A percentile compares a stretch with the other conserved stretches of the same genome.
Conservation (phyloP, 2,113 vertebrate species). For the Circaetus cinerascens region DNA sequence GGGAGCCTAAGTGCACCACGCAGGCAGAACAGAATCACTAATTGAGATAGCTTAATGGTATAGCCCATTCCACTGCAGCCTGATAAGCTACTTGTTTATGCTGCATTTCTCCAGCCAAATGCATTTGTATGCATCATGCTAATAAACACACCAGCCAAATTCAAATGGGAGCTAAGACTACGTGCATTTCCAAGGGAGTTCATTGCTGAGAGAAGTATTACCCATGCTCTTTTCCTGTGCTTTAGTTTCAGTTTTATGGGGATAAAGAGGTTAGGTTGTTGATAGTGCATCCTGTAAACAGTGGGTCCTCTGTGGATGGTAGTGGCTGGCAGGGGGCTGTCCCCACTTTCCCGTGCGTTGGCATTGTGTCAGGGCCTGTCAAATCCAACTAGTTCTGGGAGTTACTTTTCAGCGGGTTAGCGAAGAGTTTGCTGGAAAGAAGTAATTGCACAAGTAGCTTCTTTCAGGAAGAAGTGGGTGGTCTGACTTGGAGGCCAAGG, state of each 20-base stretch:
- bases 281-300: not conserved
- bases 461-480: not conserved
- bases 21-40: not conserved
- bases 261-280: not conserved
- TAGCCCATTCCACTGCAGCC: not conserved
- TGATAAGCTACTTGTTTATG: not conserved
- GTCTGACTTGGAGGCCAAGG: not conserved
- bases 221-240: not conserved
- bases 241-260: not conserved
- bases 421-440: not conserved
- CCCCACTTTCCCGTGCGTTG: rapidly evolving
- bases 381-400: not conserved
- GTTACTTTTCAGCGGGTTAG: not conserved
- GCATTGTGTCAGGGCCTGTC: not conserved
- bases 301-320: not conserved
- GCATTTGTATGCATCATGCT: not conserved
- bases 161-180: not conserved
- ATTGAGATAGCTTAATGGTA: not conserved
- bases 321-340: not conserved
- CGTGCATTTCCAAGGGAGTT: not conserved
- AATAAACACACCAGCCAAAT: not conserved
- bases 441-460: not conserved
- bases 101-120: not conserved
- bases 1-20: rapidly evolving
- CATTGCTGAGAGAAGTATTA: not conserved